Evolutionary conservation across 2,113 vertebrate genomes (phyloP), one percentile per base, ranked within the genome.

Genomic region (Limnothrissa miodon): DNA sequence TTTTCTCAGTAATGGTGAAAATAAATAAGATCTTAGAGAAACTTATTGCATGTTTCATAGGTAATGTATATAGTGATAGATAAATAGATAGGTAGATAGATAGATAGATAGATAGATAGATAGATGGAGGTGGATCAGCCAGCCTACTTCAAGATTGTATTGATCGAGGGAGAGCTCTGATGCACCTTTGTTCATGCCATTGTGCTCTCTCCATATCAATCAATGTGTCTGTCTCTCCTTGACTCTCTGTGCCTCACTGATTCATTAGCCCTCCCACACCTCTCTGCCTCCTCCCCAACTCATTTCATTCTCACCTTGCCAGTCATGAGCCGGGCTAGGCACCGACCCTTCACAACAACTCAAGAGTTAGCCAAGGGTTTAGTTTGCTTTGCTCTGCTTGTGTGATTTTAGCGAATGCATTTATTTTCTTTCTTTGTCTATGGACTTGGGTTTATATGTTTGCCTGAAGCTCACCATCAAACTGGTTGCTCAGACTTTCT

Each of bases 31-130:
- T 48, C 13, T 15, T 48, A 15, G 2, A 1, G 10, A 4, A 29
- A 11, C 70, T 51, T 15, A 10, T 48, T 74, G 78, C 82, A 82
- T 83, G 42, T 83, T 80, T 70, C 83, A 53, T 79, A 83, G 80
- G 56, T 83, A 48, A 23, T 78, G 74, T 80, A 46, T 51, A 42
- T 44, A 51, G 17, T 45, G 5, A n/a, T 78, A 33, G 62, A 70
- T 42, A 80, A 23, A 62, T 59, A 74, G 17, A 85, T 44, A 33
- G 62, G 79, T 78, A 46, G 45, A 83, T 48, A 45, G 59, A 44
- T 9, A 45, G 70, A 83, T 15, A 17, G 44, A 39, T 17, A 81
- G 33, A 29, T 39, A 78, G 51, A 4, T 33, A 25, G 80, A 21
- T 25, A 21, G 29, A 39, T 79, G 53, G 56, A 23, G 4, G n/a